Percentiles rank a stretch among this genome's conserved stretches.
phyloP scores from a whole-genome alignment of 2,888 invertebrate species.

The Drosophila siamana region DNA sequence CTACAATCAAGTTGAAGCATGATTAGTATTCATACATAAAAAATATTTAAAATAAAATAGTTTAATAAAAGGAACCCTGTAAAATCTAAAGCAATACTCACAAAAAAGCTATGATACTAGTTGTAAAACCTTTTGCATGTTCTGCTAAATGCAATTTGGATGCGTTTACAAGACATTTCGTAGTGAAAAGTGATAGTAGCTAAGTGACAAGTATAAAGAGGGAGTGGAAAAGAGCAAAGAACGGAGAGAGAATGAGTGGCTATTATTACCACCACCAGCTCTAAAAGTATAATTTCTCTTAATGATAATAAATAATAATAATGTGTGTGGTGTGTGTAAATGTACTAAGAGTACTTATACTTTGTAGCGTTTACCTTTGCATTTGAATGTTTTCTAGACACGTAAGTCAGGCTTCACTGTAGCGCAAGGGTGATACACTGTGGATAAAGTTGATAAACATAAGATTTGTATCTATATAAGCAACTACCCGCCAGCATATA shows the following conservation, averaged over 20 bases:
- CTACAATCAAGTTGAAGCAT: conserved; percentile 62
- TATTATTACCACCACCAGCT: conserved; percentile 13
- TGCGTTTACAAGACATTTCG: conserved; percentile 68
- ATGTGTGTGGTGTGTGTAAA: conserved; percentile 26
- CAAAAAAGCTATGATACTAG: conserved; percentile 85
- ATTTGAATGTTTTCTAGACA: conserved; percentile 65
- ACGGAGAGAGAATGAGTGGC: background rate
- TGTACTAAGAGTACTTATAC: conserved; percentile 48
- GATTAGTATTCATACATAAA: conserved; percentile 26
- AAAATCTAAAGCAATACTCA: conserved; percentile 83
- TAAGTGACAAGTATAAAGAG: conserved; percentile 58
- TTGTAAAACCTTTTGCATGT: conserved; percentile 60
- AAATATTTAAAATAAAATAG: conserved; percentile 36
- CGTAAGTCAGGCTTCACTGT: conserved; percentile 76
- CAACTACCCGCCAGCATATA: conserved; percentile 84
- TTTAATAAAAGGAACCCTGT: conserved; percentile 68
- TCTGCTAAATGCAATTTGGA: conserved; percentile 43
- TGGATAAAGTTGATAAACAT: conserved; percentile 54
- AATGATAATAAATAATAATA: conserved; percentile 26
- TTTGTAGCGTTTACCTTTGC: conserved; percentile 60
- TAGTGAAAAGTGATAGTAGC: conserved; percentile 75
- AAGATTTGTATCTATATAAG: conserved; percentile 69
- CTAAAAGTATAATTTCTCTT: conserved; percentile 16
- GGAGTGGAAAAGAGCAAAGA: background rate
- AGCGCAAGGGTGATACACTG: conserved; percentile 78